Conservation (phyloP, 2,113 vertebrate species). For the Cyprinodon variegatus region DNA sequence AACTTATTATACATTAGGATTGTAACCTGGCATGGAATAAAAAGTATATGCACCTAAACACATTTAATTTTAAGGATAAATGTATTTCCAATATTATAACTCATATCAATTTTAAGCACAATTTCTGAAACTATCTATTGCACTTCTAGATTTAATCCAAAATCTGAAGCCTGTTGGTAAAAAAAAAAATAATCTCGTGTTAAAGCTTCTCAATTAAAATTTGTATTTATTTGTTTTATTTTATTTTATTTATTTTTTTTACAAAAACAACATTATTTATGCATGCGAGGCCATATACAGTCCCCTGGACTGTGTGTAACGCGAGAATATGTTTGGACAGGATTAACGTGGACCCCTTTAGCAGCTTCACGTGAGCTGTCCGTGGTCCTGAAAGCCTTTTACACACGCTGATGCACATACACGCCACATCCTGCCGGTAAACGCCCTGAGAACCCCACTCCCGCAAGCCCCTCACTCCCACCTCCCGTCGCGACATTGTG, state of each 20-base stretch:
- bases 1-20: neutral
- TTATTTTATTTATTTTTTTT: too few species aligned
- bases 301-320: neutral
- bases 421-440: slow-evolving; percentile 68
- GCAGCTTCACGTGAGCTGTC: slow-evolving; percentile 75
- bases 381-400: slow-evolving; percentile 79
- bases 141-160: neutral
- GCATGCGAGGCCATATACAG: neutral
- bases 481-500: slow-evolving; percentile 63
- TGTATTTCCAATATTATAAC: neutral
- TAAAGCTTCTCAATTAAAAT: neutral
- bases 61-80: neutral
- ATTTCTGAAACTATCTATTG: slow-evolving; percentile 16
- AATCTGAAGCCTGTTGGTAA: slow-evolving; percentile 1
- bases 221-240: neutral
- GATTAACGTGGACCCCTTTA: slow-evolving; percentile 19
- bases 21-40: neutral
- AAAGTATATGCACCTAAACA: neutral
- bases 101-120: neutral
- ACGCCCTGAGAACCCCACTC: slow-evolving; percentile 72
- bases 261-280: neutral
- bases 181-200: neutral
- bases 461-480: neutral
- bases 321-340: slow-evolving; percentile 26
- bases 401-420: slow-evolving; percentile 10